Evolutionary conservation across 2,113 vertebrate species (phyloP), one percentile per base, ranked within the genome.

Genomic region (Oncorhynchus kisutch): DNA sequence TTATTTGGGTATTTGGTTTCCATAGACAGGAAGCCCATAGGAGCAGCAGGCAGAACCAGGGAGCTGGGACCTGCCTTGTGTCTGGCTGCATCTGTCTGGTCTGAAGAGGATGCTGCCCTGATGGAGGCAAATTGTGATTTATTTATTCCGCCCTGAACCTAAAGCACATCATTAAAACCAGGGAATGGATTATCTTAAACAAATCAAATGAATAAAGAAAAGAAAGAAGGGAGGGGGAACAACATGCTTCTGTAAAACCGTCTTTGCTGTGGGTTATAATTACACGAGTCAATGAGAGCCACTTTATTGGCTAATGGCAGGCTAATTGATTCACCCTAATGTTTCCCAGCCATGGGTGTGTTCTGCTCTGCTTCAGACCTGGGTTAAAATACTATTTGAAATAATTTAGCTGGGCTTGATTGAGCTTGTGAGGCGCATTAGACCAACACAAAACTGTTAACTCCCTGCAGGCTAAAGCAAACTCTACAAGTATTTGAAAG

Each of bases 251-350:
- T 78, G 84, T 90, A 78, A 90, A 88, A 90, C 78, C 79, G 83
- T 87, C 90, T 91, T 88, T 88, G 88, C 91, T 91, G 84, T 88
- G 91, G 91, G 90, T 93, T 87, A 87, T 91, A 92, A 93, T 94
- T 93, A 93, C 90, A 89, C 84, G 82, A 91, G 76, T 92, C 90
- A 92, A 88, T 83, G 86, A 88, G 89, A 88, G 88, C 86, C 87
- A 84, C 89, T 89, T 91, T 89, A 91, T 89, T 89, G 88, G 73
- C 75, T 92, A 94, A 93, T 90, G 87, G 89, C 89, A 67, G 85
- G 75, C 78, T 94, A 92, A 94, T 93, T 94, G 91, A 93, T 93
- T 92, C 87, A 83, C 91, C 85, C 89, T 91, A 89, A 93, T 92
- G 90, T 90, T 91, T 85, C 79, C 72, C 76, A 91, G 89, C 78